Conservation (phyloP, 2,113 vertebrate species). For the Eudyptes chrysolophus region DNA sequence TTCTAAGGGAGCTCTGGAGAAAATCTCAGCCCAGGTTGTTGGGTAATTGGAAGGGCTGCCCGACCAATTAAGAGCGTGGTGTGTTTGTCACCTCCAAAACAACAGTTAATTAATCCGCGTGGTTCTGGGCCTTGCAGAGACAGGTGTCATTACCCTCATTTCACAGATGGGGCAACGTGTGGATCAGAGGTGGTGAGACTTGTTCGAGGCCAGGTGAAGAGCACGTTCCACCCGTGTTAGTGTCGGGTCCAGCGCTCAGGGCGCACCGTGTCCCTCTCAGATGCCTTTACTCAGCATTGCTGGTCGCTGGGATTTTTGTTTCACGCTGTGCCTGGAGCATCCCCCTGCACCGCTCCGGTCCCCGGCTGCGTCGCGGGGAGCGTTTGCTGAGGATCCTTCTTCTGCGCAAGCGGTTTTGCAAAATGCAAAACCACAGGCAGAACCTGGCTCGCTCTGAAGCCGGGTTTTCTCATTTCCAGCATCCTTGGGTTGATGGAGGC, state of each 20-base stretch:
- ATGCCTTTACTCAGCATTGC: background rate
- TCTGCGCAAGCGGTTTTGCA: background rate
- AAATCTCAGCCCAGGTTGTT: background rate
- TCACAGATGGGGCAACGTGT: accelerated
- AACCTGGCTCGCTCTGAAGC: background rate
- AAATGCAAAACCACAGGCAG: background rate
- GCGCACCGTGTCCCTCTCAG: background rate
- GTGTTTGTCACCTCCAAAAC: background rate
- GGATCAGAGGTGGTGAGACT: background rate
- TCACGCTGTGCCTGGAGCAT: background rate
- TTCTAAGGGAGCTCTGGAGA: background rate
- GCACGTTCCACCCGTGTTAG: accelerated
- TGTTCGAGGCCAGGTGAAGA: background rate
- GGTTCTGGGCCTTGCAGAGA: background rate
- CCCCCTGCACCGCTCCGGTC: accelerated
- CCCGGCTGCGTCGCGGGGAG: accelerated
- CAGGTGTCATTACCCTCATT: accelerated
- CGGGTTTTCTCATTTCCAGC: background rate
- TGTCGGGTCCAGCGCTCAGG: accelerated
- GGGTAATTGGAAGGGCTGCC: background rate
- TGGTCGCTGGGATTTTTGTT: background rate
- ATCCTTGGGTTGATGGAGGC: background rate
- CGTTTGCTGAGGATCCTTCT: background rate
- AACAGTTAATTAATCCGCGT: background rate
- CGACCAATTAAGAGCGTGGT: background rate